A percentile compares a stretch with the other conserved stretches of the same genome.
phyloP scores from a whole-genome alignment of 2,797 vertebrate genomes.

The Parauchenoglanis ngamensis region DNA sequence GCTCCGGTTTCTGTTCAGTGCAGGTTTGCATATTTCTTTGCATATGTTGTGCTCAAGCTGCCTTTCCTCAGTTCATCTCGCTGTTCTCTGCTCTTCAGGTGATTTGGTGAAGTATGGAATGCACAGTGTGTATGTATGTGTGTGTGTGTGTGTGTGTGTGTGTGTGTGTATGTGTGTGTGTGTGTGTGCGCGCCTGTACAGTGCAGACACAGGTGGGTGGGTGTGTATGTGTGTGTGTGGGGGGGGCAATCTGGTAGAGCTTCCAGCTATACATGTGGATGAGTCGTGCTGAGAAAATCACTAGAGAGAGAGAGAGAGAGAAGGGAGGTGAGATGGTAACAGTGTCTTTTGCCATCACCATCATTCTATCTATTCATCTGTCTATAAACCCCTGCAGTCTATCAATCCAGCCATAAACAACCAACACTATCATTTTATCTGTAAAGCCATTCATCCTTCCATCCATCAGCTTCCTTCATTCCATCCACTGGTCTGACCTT shows the following conservation, averaged over 20 bases:
- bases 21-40: conserved; percentile 48
- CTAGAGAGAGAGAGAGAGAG: conserved; percentile 40
- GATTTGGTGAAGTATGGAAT: conserved; percentile 50
- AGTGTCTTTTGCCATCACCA: background rate
- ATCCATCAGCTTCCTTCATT: background rate
- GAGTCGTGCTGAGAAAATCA: conserved; percentile 63
- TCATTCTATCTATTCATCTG: background rate
- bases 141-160: no score
- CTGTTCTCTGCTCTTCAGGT: conserved; percentile 4
- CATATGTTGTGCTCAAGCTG: conserved; percentile 45
- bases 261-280: conserved; percentile 56
- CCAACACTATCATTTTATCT: background rate
- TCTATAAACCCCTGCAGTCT: background rate
- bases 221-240: conserved; percentile 13
- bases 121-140: no score
- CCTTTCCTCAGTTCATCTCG: conserved; percentile 4
- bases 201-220: conserved; percentile 24
- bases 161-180: conserved; percentile 38
- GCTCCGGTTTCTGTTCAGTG: conserved; percentile 22
- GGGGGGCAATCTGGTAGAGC: conserved; percentile 5
- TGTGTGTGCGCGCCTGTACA: conserved; percentile 13
- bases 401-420: background rate
- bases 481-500: background rate
- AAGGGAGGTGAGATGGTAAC: background rate
- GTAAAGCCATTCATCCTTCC: background rate